These are phyloP conservation scores for Neoitamus cyanurus DNA, from an alignment of 2,888 invertebrate species.

Conservation along the genomic window DNA sequence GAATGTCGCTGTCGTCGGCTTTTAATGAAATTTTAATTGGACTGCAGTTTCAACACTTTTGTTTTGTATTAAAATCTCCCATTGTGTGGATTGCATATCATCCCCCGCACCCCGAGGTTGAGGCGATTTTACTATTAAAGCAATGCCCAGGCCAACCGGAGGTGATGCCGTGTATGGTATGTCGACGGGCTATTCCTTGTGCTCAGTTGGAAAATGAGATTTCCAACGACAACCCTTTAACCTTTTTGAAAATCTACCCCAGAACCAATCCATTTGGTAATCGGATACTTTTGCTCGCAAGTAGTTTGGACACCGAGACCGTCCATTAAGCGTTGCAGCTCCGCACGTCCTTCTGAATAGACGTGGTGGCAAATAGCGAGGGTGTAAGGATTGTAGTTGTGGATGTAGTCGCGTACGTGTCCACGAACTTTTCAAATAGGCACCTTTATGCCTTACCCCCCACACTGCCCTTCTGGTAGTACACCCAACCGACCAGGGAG, in stretches of 20 bases:
- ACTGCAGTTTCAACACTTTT: background rate
- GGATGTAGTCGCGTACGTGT: background rate
- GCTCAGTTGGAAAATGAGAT: background rate
- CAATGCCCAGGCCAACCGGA: background rate
- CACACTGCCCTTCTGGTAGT: background rate
- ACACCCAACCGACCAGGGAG: background rate
- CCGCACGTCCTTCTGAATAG: background rate
- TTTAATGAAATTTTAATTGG: slow-evolving; percentile 36
- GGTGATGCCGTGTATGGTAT: background rate
- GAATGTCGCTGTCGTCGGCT: background rate
- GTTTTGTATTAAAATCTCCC: background rate
- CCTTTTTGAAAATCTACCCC: slow-evolving; percentile 11
- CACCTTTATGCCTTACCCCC: too few species aligned
- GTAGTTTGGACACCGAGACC: background rate
- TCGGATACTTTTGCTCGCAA: slow-evolving; percentile 4
- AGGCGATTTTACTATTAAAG: background rate
- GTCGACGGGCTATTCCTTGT: background rate
- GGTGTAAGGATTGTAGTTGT: background rate
- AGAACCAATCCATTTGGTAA: background rate
- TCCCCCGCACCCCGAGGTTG: background rate
- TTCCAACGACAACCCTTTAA: background rate
- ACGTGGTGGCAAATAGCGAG: background rate
- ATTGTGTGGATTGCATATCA: background rate
- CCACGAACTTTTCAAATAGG: background rate
- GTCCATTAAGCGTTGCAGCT: background rate